A percentile compares a stretch with the other conserved stretches of the same genome.
Evolutionary conservation across 2,113 vertebrate species (phyloP).

Genomic region (Camelus bactrianus): DNA sequence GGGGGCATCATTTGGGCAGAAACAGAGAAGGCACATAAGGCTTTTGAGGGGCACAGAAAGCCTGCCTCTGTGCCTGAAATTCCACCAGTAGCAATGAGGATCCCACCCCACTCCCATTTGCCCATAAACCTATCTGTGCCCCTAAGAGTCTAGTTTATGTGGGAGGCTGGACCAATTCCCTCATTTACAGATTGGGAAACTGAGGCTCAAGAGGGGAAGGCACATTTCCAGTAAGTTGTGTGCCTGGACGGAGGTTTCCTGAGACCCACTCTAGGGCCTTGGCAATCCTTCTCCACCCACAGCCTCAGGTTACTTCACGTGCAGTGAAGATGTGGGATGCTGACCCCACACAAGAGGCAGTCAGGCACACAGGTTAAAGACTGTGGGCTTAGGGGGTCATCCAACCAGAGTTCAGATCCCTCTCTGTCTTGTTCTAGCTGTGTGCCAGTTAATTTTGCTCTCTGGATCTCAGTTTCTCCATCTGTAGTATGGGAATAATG

Average conservation of each 20-base stretch:
- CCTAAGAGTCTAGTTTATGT: not conserved
- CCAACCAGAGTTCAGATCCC: not conserved
- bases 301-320: fast-evolving
- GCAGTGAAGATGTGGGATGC: not conserved
- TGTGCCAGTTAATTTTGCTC: not conserved
- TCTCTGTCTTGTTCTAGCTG: not conserved
- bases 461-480: not conserved
- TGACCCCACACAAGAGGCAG: not conserved
- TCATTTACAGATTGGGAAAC: not conserved
- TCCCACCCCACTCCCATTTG: not conserved
- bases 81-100: fast-evolving
- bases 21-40: not conserved
- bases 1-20: not conserved
- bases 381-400: not conserved
- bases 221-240: not conserved
- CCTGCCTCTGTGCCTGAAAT: fast-evolving
- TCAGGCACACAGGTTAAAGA: not conserved
- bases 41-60: not conserved
- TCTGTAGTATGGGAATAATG: not conserved
- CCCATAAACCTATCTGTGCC: not conserved
- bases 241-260: not conserved
- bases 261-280: not conserved
- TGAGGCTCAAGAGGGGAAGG: not conserved
- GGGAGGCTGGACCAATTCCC: not conserved
- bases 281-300: not conserved